Conservation (phyloP, 2,888 invertebrate genomes). For the Yponomeuta malinellus region DNA sequence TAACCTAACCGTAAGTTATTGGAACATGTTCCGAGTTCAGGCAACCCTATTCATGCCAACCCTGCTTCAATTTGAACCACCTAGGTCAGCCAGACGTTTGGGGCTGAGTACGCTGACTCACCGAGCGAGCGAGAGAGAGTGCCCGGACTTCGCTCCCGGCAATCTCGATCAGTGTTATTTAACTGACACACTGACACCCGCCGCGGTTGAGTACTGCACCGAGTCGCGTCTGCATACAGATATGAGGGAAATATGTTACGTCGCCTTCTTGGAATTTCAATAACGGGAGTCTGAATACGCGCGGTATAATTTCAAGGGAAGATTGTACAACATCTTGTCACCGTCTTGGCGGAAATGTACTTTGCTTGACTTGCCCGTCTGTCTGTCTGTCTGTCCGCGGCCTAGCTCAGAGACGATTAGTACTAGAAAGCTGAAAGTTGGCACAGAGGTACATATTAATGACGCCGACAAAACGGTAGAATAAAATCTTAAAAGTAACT, state of each 20-base stretch:
- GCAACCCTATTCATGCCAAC: slow-evolving; percentile 10
- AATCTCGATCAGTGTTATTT: slow-evolving; percentile 15
- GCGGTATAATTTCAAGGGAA: background rate
- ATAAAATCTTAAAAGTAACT: too few relatives aligned
- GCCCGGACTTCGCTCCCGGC: slow-evolving; percentile 15
- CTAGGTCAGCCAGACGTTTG: slow-evolving; percentile 7
- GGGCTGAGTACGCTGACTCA: slow-evolving; percentile 14
- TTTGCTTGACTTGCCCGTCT: too few relatives aligned
- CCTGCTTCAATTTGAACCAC: slow-evolving; percentile 9
- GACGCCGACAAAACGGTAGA: too few relatives aligned
- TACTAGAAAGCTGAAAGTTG: too few relatives aligned
- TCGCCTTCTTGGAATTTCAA: background rate
- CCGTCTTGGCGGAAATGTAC: background rate
- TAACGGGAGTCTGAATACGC: background rate
- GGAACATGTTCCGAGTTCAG: background rate
- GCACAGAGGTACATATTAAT: too few relatives aligned
- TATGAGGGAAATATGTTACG: background rate
- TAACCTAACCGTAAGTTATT: background rate
- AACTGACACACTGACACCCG: slow-evolving; percentile 14
- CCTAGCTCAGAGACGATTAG: too few relatives aligned
- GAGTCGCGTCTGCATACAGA: background rate
- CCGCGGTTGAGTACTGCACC: background rate
- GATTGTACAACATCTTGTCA: background rate
- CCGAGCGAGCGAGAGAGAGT: slow-evolving; percentile 17
- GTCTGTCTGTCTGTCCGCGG: too few relatives aligned